Evolutionary conservation across 2,888 invertebrate genomes (phyloP), one percentile per base, ranked within the genome.

Genomic region (Temnothorax rugatulus): DNA sequence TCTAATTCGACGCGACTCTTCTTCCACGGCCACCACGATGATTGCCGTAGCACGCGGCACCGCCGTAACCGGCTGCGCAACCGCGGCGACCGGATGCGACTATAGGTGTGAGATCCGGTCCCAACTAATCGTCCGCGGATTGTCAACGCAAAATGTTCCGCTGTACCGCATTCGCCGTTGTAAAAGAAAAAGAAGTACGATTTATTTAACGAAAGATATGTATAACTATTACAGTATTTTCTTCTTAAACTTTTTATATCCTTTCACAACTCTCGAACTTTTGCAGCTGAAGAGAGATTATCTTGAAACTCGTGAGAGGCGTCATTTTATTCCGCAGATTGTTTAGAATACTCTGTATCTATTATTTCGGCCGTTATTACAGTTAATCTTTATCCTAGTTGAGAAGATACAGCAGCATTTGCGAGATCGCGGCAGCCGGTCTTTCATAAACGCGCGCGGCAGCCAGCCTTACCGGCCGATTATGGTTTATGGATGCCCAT

Each of bases 1-100:
- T 94, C 94, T 94, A 94, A 94, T 94, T 94, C 93, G 92, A 92
- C 90, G 91, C 90, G 92, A 92, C 90, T 85, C 84, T 82, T 83
- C 86, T 50, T 69, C 69, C 61, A 64, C 50, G 69, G 54, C 59
- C 71, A 64, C 77, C 82, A 47, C 79, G 71, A 54, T 83, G 68
- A 63, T 84, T 75, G 64, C 76, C 50, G 59, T 54, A 64, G 81
- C 84, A 86, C 87, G 85, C 87, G 82, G 79, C 64, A 79, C 71
- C 61, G 77, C 61, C 59, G 54, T 29, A 66, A 61, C 54, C 54
- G 57, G 59, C 47, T 57, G 59, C 61, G 38, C 71, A n/a, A 29
- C 59, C 52, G 54, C 21, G 29, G 29, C 25, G 54, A 68, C 68
- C 68, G 57, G 29, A 69, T 79, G 34, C n/a, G 69, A 47, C 47